A percentile compares a stretch with the other conserved stretches of the same genome.
phyloP scores from a whole-genome alignment of 2,797 vertebrate species.

The Esox lucius region DNA sequence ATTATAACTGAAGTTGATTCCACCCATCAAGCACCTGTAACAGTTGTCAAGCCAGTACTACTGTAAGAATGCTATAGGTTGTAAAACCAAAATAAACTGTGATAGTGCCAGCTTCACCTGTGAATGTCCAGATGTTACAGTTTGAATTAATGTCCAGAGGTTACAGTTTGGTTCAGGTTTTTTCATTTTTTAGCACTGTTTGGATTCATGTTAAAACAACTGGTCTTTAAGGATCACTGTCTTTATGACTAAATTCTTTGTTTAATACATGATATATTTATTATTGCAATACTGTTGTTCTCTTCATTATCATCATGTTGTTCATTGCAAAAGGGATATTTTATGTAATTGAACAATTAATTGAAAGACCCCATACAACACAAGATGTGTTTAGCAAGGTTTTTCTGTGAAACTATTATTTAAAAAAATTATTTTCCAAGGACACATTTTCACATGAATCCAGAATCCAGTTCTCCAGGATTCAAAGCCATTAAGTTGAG shows the following conservation, averaged over 20 bases:
- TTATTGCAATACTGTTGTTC: constrained; percentile 15
- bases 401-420: constrained; percentile 41
- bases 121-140: constrained; percentile 26
- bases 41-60: background rate
- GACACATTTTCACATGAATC: constrained; percentile 31
- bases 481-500: constrained; percentile 39
- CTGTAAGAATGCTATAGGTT: constrained; percentile 11
- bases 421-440: constrained; percentile 15
- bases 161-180: constrained; percentile 30
- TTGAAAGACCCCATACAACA: constrained; percentile 15
- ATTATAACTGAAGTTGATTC: background rate
- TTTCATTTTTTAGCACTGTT: no score
- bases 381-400: constrained; percentile 10
- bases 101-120: constrained; percentile 22
- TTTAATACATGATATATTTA: constrained; percentile 38
- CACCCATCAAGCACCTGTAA: background rate
- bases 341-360: constrained; percentile 45
- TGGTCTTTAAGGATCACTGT: constrained; percentile 27
- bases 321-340: constrained; percentile 26
- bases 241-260: constrained; percentile 50
- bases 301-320: constrained; percentile 32
- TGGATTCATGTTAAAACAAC: no score
- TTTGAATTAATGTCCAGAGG: constrained; percentile 43
- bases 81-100: constrained; percentile 22
- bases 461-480: constrained; percentile 32